phyloP scores from a whole-genome alignment of 2,797 vertebrate genomes.

The Diglossa cyanea region DNA sequence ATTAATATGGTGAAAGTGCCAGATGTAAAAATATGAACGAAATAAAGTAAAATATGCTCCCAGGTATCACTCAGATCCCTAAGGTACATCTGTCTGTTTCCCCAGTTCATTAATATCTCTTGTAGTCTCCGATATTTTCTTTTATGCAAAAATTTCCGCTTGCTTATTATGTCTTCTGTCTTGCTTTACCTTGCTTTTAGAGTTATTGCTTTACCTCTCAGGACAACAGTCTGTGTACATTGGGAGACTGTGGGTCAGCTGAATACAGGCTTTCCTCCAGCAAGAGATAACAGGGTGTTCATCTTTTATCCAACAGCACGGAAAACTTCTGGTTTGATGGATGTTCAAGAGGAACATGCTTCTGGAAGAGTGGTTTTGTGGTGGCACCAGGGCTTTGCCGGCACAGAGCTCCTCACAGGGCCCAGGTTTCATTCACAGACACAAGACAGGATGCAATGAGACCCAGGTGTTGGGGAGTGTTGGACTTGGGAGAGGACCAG shows the following conservation, averaged over 20 bases:
- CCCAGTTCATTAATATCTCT: conserved; percentile 66
- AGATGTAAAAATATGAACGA: conserved; percentile 68
- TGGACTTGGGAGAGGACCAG: neutral
- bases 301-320: neutral
- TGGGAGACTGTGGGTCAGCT: neutral
- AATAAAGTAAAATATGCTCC: conserved; percentile 67
- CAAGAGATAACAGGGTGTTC: neutral
- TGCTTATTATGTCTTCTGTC: conserved; percentile 52
- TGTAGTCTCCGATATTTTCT: conserved; percentile 57
- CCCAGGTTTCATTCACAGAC: neutral
- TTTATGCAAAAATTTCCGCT: conserved; percentile 63
- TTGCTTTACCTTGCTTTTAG: neutral
- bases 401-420: neutral
- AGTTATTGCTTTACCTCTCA: conserved; percentile 19
- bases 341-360: neutral
- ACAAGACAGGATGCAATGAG: fast-evolving
- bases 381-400: neutral
- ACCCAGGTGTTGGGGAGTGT: neutral
- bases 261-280: neutral
- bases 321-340: neutral
- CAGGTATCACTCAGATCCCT: conserved; percentile 68
- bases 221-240: neutral
- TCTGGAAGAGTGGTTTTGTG: neutral
- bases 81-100: conserved; percentile 65
- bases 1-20: conserved; percentile 74